Evolutionary conservation across 2,797 vertebrate species (phyloP), one percentile per base, ranked within the genome.

Genomic region (Chelidonichthys spinosus): DNA sequence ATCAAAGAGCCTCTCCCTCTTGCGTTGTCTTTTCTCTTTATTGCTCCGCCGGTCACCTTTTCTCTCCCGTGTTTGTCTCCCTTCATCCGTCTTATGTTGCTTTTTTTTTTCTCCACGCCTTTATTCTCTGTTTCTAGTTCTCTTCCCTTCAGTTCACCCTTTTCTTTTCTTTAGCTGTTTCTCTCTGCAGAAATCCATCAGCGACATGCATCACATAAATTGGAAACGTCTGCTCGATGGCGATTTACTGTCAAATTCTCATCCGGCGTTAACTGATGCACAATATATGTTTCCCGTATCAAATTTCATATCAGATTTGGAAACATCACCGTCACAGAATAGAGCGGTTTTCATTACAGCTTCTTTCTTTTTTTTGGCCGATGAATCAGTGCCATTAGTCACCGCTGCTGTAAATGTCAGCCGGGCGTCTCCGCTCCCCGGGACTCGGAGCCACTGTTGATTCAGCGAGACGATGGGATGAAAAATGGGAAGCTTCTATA

Each of bases 31-130:
- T 33, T 63, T 32, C 13, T 63, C 4, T 60, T 67, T 77, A 46
- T 61, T 72, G 64, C 76, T 77, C 72, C 61, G 49, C 55, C 43
- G 43, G 68, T 77, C 82, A 70, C 32, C 74, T 84, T 82, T 70
- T 50, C 35, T 72, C 59, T 71, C 54, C 72, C 67, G 25, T 65
- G 40, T 82, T 66, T 49, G 42, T 74, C 52, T 61, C 47, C 7
- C 32, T 74, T 85, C 47, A 55, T 80, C 68, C 76, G n/a, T 58
- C 60, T 37, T 59, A 33, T 72, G 59, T 62, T 7, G 32, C 14
- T 32, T 54, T 32, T 14, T 15, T 81, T 49, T 6, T 11, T 13
- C 9, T 33, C 50, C 40, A 15, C 56, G 39, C 56, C n/a, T 70
- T 66, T 6, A n/a, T 74, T 56, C 52, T 61, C 44, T 40, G 5